These are phyloP conservation scores for Cephalopterus ornatus DNA, from an alignment of 2,113 vertebrate genomes.

Conservation along the genomic window DNA sequence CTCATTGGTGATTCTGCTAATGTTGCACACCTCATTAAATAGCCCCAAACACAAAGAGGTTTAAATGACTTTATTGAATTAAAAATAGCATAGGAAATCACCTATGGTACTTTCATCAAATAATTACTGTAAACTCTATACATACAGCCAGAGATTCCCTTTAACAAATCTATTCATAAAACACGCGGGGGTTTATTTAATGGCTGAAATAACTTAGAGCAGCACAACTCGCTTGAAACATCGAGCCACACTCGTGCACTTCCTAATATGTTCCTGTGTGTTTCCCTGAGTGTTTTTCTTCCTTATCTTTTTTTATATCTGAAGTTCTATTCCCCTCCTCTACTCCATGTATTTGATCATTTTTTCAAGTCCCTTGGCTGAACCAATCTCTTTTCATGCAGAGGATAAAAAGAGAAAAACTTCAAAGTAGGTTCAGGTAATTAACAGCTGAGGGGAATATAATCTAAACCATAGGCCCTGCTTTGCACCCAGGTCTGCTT, in stretches of 20 bases:
- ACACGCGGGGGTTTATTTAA: conserved; percentile 52
- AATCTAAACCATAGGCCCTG: conserved; percentile 85
- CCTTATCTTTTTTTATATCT: conserved; percentile 80
- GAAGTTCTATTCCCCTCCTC: conserved; percentile 71
- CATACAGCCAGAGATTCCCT: conserved; percentile 7
- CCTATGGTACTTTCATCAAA: conserved; percentile 59
- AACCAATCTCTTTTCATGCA: conserved; percentile 82
- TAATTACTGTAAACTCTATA: conserved; percentile 58
- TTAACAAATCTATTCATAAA: conserved; percentile 35
- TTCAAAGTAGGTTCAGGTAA: conserved; percentile 90
- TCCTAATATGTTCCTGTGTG: conserved; percentile 63
- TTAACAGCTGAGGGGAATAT: conserved; percentile 90
- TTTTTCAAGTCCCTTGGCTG: conserved; percentile 82
- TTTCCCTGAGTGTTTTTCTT: conserved; percentile 76
- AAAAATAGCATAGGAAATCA: conserved; percentile 65
- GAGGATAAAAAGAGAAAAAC: conserved; percentile 85
- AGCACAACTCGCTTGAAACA: conserved; percentile 26
- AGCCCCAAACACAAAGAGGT: conserved; percentile 49
- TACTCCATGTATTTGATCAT: conserved; percentile 81
- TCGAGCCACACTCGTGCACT: conserved; percentile 29
- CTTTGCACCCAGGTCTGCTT: conserved; percentile 85
- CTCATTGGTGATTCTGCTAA: conserved; percentile 57
- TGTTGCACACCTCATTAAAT: conserved; percentile 49
- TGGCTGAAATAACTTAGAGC: conserved; percentile 47
- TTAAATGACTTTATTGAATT: conserved; percentile 67